phyloP scores from a whole-genome alignment of 2,888 invertebrate species.

The Drosophila lutescens region DNA sequence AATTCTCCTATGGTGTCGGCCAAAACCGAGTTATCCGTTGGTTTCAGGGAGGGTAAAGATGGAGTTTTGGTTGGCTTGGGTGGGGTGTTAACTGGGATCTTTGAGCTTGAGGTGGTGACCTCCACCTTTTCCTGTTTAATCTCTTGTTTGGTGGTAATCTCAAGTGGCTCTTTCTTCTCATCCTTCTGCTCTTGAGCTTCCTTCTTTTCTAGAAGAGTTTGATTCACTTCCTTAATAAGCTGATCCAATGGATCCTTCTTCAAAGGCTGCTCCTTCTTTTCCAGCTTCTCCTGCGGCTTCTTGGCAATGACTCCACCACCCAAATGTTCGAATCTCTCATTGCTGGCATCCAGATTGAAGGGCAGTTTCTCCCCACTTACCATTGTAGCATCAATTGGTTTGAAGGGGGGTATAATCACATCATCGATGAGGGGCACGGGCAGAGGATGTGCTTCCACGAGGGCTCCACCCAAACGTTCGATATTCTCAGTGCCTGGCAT shows the following conservation, averaged over 20 bases:
- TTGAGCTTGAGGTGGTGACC: constrained; percentile 39
- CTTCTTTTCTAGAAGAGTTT: constrained; percentile 48
- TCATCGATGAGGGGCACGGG: constrained; percentile 86
- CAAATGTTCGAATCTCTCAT: constrained; percentile 82
- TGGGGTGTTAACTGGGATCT: constrained; percentile 9
- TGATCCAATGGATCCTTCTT: constrained; percentile 4
- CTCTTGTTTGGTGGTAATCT: constrained; percentile 21
- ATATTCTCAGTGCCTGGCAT: constrained; percentile 87
- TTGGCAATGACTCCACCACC: constrained; percentile 84
- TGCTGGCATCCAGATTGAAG: constrained; percentile 73
- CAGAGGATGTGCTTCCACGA: constrained; percentile 88
- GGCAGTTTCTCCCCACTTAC: constrained; percentile 70
- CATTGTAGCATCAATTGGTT: constrained; percentile 77
- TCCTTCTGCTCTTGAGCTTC: constrained; percentile 31
- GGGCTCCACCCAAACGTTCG: constrained; percentile 87
- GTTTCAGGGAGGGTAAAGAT: constrained; percentile 15
- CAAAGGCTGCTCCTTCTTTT: constrained; percentile 15
- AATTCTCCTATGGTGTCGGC: constrained; percentile 83
- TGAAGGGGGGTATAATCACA: constrained; percentile 81
- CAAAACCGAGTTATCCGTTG: constrained; percentile 70
- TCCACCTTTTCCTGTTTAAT: constrained; percentile 10
- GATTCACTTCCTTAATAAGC: constrained; percentile 58
- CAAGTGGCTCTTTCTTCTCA: constrained; percentile 5
- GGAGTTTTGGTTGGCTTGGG: constrained; percentile 34
- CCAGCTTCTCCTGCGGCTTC: constrained; percentile 70